Evolutionary conservation across 2,113 vertebrate species (phyloP).

Genomic region (Cairina moschata): DNA sequence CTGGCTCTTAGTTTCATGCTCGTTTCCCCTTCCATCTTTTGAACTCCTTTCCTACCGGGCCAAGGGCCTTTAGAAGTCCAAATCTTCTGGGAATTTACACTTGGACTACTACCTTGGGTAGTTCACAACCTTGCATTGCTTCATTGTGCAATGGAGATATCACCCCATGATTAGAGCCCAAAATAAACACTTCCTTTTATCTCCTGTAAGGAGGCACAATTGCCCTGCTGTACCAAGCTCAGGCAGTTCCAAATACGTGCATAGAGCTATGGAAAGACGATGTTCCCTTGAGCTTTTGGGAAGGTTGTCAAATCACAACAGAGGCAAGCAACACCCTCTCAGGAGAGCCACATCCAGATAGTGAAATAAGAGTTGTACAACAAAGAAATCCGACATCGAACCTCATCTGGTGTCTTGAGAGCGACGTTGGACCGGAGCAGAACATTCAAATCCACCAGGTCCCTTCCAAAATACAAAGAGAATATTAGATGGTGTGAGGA

Average conservation of each 20-base stretch:
- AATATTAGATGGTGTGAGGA: neutral
- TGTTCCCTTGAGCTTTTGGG: neutral
- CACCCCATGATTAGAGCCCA: neutral
- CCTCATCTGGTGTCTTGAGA: slow-evolving; percentile 76
- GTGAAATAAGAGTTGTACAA: neutral
- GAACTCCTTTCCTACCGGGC: fast-evolving
- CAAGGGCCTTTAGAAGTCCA: neutral
- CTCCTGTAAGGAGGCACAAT: neutral
- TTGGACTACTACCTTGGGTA: neutral
- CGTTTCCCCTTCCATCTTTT: neutral
- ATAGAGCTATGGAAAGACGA: neutral
- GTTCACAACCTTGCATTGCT: neutral
- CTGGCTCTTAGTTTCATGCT: neutral
- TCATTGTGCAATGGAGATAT: neutral
- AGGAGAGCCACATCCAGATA: neutral
- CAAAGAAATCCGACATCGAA: slow-evolving; percentile 38
- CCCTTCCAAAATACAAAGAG: slow-evolving; percentile 70
- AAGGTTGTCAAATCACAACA: neutral
- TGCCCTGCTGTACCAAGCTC: neutral
- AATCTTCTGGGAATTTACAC: neutral
- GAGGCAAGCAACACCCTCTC: neutral
- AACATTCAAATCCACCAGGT: slow-evolving; percentile 45
- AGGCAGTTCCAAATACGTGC: fast-evolving
- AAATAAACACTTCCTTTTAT: neutral
- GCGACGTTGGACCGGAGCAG: slow-evolving; percentile 68